Percentiles rank a stretch among this genome's conserved stretches.
phyloP scores from a whole-genome alignment of 2,888 invertebrate species.

The Pammene aurita region DNA sequence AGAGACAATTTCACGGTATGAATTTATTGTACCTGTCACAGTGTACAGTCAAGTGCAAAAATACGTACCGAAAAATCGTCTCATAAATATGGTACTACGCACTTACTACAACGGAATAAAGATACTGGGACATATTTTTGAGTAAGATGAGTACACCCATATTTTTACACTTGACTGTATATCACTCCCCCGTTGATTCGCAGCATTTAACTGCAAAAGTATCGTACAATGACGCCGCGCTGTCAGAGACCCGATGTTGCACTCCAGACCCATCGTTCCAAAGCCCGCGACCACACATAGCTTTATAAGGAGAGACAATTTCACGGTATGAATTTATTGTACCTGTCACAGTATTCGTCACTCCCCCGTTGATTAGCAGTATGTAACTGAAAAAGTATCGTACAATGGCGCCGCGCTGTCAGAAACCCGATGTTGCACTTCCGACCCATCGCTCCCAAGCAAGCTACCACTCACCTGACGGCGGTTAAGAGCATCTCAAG shows the following conservation, averaged over 20 bases:
- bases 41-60: too few species aligned
- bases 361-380: too few species aligned
- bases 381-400: too few species aligned
- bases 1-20: slow-evolving; percentile 71
- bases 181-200: background rate
- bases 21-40: background rate
- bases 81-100: too few species aligned
- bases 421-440: slow-evolving; percentile 13
- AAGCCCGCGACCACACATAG: slow-evolving; percentile 48
- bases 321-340: slow-evolving; percentile 56
- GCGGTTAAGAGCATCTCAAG: slow-evolving; percentile 58
- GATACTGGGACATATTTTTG: too few species aligned
- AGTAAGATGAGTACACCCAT: too few species aligned
- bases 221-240: slow-evolving; percentile 3
- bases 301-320: slow-evolving; percentile 69
- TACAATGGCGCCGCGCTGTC: slow-evolving; percentile 16
- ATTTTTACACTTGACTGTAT: too few species aligned
- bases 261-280: slow-evolving; percentile 27
- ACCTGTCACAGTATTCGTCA: background rate
- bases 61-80: too few species aligned
- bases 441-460: slow-evolving; percentile 33
- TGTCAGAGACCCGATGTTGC: slow-evolving; percentile 3
- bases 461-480: slow-evolving; percentile 36
- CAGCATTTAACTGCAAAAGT: too few species aligned
- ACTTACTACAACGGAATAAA: too few species aligned